A percentile compares a stretch with the other conserved stretches of the same genome.
Conservation (phyloP, 1,140 invertebrate species). For the Hycleus phaleratus region DNA sequence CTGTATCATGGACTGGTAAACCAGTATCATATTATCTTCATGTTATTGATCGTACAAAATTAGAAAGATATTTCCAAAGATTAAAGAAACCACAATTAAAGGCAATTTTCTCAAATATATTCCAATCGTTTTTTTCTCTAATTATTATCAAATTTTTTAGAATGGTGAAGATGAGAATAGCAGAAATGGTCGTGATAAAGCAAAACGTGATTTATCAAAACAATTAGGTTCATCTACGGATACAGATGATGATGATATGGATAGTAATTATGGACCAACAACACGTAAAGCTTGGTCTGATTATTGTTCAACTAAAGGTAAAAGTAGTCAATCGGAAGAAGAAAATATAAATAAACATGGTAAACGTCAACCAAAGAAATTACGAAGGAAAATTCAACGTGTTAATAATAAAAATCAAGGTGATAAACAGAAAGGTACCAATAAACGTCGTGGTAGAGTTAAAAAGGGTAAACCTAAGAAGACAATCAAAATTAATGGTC, state of each 20-base stretch:
- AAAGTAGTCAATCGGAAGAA: conserved; percentile 50
- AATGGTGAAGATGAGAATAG: conserved; percentile 28
- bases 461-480: conserved; percentile 55
- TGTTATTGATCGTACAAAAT: conserved; percentile 90
- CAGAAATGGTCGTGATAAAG: conserved; percentile 32
- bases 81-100: conserved; percentile 80
- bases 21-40: conserved; percentile 97
- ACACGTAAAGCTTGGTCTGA: conserved; percentile 68
- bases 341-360: conserved; percentile 36
- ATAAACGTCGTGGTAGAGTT: conserved; percentile 43
- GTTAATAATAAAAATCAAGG: conserved; percentile 36
- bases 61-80: conserved; percentile 92
- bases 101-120: conserved; percentile 38
- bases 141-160: conserved; percentile 14
- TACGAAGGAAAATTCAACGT: conserved; percentile 36
- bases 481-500: conserved; percentile 65
- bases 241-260: conserved; percentile 38
- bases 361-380: conserved; percentile 42
- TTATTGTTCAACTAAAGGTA: conserved; percentile 54
- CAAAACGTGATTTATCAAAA: conserved; percentile 39
- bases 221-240: conserved; percentile 40
- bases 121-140: not conserved
- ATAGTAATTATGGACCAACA: conserved; percentile 51
- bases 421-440: conserved; percentile 28
- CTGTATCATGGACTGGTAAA: conserved; percentile 97